A percentile compares a stretch with the other conserved stretches of the same genome.
Evolutionary conservation across 2,797 vertebrate genomes (phyloP).

Genomic region (Catamblyrhynchus diadema): DNA sequence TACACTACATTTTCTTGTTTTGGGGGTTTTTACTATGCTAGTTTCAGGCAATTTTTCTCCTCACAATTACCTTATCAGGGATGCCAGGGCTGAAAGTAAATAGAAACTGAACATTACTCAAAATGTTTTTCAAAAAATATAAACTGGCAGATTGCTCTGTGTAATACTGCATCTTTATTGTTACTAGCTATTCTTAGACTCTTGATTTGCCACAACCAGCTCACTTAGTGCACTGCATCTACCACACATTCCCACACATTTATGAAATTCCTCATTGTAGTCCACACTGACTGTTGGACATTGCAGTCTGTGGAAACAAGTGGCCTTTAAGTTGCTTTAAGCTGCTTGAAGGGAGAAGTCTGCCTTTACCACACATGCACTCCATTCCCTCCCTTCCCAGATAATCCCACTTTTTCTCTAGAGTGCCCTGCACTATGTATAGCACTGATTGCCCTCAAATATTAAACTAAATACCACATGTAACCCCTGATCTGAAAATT

Average conservation of each 20-base stretch:
- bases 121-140: not conserved
- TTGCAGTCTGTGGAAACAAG: not conserved
- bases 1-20: not conserved
- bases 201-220: not conserved
- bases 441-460: not conserved
- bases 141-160: not conserved
- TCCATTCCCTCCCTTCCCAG: not conserved
- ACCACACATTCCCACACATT: not conserved
- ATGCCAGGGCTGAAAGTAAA: not conserved
- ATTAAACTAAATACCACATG: not conserved
- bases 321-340: not conserved
- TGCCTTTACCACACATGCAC: not conserved
- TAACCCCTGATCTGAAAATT: not conserved
- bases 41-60: not conserved
- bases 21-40: not conserved
- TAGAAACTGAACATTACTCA: not conserved
- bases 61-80: not conserved
- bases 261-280: not conserved
- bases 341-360: not conserved
- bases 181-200: not conserved
- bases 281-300: not conserved
- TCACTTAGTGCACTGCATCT: not conserved
- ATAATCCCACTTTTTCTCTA: not conserved
- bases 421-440: accelerated
- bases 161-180: not conserved